Percentiles rank a stretch among this genome's conserved stretches.
These are phyloP conservation scores for Callospermophilus lateralis DNA, from an alignment of 2,113 vertebrate genomes.

Conservation along the genomic window DNA sequence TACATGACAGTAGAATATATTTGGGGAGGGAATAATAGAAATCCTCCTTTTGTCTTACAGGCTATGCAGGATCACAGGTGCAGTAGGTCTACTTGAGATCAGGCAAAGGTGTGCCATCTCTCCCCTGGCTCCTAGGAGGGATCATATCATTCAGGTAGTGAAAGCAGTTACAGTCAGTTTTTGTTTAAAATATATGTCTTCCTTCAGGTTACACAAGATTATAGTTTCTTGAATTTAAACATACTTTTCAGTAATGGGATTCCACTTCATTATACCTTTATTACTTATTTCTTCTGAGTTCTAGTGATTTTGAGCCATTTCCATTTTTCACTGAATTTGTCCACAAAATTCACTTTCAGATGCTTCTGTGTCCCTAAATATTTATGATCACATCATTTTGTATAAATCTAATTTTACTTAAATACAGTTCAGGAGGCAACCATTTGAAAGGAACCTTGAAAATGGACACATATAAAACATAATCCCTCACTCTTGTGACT, in stretches of 20 bases:
- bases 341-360: neutral
- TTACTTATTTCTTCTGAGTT: neutral
- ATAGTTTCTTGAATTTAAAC: neutral
- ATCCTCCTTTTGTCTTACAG: neutral
- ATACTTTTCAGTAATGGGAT: neutral
- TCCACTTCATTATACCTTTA: neutral
- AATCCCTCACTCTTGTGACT: neutral
- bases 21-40: too few relatives aligned
- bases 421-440: neutral
- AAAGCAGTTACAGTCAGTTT: neutral
- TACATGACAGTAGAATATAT: too few relatives aligned
- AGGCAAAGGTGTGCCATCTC: neutral
- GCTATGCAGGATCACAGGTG: too few relatives aligned
- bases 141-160: neutral
- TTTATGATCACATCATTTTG: neutral
- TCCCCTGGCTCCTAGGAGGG: neutral
- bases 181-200: neutral
- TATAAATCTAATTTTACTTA: conserved; percentile 21
- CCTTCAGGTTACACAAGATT: neutral
- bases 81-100: neutral
- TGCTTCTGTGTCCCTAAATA: neutral
- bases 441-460: conserved; percentile 12
- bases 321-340: neutral
- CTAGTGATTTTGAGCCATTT: neutral
- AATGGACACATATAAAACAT: neutral